phyloP scores from a whole-genome alignment of 2,113 vertebrate genomes.

The Mus pahari region DNA sequence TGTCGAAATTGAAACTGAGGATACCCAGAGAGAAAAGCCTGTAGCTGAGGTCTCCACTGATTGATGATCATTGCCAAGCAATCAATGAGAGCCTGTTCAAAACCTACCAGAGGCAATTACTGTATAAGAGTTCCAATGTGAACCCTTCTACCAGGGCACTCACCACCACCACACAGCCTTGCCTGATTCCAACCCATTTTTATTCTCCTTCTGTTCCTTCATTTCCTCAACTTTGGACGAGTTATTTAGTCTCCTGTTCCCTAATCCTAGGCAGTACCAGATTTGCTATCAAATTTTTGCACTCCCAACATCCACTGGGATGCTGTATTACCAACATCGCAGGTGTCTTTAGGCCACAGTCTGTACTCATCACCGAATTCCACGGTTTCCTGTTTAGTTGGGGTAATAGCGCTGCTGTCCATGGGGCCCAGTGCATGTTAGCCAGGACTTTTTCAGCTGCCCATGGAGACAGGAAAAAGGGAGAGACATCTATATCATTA shows the following conservation, averaged over 20 bases:
- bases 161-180: neutral
- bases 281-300: neutral
- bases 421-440: neutral
- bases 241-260: neutral
- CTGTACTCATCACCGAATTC: neutral
- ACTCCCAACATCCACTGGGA: fast-evolving
- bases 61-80: neutral
- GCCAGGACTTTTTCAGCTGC: no score
- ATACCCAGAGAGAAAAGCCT: neutral
- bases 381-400: neutral
- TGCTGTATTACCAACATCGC: neutral
- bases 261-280: neutral
- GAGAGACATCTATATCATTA: neutral
- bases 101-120: neutral
- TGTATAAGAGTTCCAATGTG: neutral
- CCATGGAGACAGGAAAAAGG: neutral
- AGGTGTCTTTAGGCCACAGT: neutral
- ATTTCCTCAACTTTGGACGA: neutral
- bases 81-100: neutral
- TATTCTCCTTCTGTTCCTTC: neutral
- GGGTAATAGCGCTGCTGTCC: neutral
- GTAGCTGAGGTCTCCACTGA: neutral
- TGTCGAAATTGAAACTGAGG: neutral
- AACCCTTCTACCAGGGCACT: neutral
- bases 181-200: neutral